phyloP scores from a whole-genome alignment of 2,113 vertebrate genomes.

The Cottus gobio region DNA sequence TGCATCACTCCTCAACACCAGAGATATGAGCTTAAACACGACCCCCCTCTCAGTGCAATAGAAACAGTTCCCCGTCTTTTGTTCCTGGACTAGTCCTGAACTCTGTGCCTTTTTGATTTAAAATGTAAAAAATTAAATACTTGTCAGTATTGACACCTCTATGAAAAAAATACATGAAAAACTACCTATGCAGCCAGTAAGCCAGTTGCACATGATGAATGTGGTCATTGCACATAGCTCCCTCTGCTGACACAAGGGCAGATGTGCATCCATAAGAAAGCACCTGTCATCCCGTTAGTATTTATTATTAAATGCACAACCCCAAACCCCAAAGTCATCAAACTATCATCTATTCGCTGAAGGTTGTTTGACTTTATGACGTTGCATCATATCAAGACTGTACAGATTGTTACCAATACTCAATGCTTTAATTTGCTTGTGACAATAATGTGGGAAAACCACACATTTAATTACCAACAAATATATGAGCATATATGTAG shows the following conservation, averaged over 20 bases:
- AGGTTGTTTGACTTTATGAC: constrained; percentile 18
- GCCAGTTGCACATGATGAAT: constrained; percentile 23
- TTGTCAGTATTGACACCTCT: constrained; percentile 34
- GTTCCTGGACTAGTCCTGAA: constrained; percentile 20
- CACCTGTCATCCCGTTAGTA: constrained; percentile 23
- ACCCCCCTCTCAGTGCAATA: constrained; percentile 38
- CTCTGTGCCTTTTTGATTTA: constrained; percentile 8
- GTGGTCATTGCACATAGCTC: constrained; percentile 23
- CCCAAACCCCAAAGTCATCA: constrained; percentile 18
- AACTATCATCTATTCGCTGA: constrained; percentile 8
- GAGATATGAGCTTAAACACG: constrained; percentile 10
- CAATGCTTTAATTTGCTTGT: constrained; percentile 39
- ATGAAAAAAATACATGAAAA: constrained; percentile 31
- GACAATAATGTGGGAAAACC: constrained; percentile 47
- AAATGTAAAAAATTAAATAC: not conserved
- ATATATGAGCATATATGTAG: constrained; percentile 54
- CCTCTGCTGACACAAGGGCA: constrained; percentile 53
- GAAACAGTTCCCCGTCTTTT: constrained; percentile 13
- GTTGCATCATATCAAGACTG: constrained; percentile 28
- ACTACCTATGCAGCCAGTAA: constrained; percentile 51
- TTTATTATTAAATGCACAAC: constrained; percentile 51
- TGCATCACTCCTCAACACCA: constrained; percentile 37
- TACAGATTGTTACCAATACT: constrained; percentile 19
- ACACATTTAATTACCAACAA: constrained; percentile 43
- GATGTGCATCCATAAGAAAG: constrained; percentile 25